Evolutionary conservation across 2,888 invertebrate genomes (phyloP).

Genomic region (Limenitis camilla): DNA sequence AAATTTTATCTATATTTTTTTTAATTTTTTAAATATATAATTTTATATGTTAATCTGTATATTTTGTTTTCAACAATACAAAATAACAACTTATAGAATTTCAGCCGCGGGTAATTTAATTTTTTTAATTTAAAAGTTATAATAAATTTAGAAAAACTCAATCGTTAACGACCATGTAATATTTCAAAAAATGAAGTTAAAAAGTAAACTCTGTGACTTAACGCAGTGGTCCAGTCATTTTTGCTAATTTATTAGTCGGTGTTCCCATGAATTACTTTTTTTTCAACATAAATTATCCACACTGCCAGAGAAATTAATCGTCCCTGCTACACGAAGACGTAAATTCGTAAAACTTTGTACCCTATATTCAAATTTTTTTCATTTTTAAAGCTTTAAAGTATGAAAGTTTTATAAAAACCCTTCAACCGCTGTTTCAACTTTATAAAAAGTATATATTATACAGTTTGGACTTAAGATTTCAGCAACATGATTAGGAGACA

Average conservation of each 20-base stretch:
- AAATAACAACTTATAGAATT: no score
- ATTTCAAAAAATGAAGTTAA: not conserved
- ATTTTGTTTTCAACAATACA: no score
- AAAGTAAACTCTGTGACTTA: not conserved
- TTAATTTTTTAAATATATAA: no score
- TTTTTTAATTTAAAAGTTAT: no score
- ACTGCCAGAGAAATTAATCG: slow-evolving; percentile 9
- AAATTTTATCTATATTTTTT: no score
- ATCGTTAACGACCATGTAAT: not conserved
- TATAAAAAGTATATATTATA: not conserved
- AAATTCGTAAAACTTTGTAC: not conserved
- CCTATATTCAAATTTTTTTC: not conserved
- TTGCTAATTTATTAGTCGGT: slow-evolving; percentile 9
- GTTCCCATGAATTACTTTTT: slow-evolving; percentile 7
- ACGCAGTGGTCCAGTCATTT: slow-evolving; percentile 1
- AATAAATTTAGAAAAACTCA: not conserved
- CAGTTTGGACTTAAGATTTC: no score
- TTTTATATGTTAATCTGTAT: no score
- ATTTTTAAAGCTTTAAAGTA: not conserved
- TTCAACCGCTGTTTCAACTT: not conserved
- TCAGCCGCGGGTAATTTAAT: no score
- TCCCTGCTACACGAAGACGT: not conserved
- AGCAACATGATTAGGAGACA: no score
- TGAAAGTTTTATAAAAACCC: not conserved
- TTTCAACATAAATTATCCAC: slow-evolving; percentile 12